Base-by-base conservation (phyloP, 2,888 invertebrate species). In the Tetragonula carbonaria region DNA sequence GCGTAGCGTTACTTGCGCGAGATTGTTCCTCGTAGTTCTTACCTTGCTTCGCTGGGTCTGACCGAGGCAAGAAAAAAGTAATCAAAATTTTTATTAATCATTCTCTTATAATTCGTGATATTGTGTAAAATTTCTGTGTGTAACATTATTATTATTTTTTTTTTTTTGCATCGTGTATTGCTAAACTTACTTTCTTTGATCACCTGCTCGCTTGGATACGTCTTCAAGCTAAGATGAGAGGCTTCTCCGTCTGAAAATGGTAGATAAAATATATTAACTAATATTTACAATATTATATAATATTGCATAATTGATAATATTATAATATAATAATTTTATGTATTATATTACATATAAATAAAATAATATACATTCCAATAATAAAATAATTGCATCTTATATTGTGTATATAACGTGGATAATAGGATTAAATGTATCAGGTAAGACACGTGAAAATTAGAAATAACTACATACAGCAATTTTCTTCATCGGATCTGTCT, bases 121-220 rank as follows among this genome's bases (percentile, higher is more conserved):
- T 68, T 57, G 62, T 23, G 4, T 62, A 71, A 63, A 45, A 59
- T 59, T 59, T 62, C 71, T 72, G 62, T 4, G 6, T 33, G 23
- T 2, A 11, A 16, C 4, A 50, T 0, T 0, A 71, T 57, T 18
- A 8, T 62, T 18, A 33, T 62, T 62, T 62, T 11, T 62, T 1
- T 18, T 21, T 21, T 18, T 53, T 18, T 18, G 16, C 53, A 53
- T 53, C 21, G 21, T 8, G 6, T 2, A n/a, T 1, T 11, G 4
- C 13, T 16, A 78, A 92, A 96, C 97, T 97, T 95, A 98, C 98
- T 97, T 96, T 97, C 97, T 96, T 97, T 97, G 87, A 98, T 97
- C 68, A 96, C 96, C 94, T 98, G 98, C 53, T 96, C 96, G 51
- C 95, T 95, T 0, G 98, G 98, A 92, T 98, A 97, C 0, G 97